A percentile compares a stretch with the other conserved stretches of the same genome.
These are phyloP conservation scores for Ochropacha duplaris DNA, from an alignment of 2,888 invertebrate species.

Conservation along the genomic window DNA sequence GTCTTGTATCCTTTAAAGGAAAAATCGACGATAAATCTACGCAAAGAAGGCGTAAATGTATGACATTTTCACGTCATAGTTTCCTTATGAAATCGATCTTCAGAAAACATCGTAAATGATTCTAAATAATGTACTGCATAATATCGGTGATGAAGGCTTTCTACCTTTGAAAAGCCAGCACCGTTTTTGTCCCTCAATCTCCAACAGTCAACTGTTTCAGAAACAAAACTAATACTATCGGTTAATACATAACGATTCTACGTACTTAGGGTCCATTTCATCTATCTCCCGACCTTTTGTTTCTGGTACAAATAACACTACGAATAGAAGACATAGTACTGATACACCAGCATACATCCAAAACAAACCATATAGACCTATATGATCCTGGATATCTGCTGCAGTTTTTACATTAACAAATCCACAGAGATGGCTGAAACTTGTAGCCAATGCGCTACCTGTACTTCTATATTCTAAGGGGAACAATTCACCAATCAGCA, in stretches of 20 bases:
- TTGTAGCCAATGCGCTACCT: constrained; percentile 88
- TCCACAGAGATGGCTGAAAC: constrained; percentile 93
- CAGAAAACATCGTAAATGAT: not conserved
- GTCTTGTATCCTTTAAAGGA: too few species aligned
- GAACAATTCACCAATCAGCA: constrained; percentile 88
- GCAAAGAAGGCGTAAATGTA: too few species aligned
- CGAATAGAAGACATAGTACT: constrained; percentile 90
- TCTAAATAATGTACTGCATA: not conserved
- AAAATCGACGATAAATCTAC: too few species aligned
- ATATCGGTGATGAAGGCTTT: not conserved
- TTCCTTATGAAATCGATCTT: too few species aligned
- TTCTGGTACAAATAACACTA: constrained; percentile 93
- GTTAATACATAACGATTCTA: constrained; percentile 80
- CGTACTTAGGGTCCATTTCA: constrained; percentile 91
- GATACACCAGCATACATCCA: constrained; percentile 94
- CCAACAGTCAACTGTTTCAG: constrained; percentile 7
- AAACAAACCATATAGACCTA: constrained; percentile 92
- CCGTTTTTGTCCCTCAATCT: not conserved
- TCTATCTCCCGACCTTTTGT: constrained; percentile 95
- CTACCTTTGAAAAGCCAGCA: not conserved
- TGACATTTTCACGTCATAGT: too few species aligned
- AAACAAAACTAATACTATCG: constrained; percentile 58
- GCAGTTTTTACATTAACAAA: constrained; percentile 93
- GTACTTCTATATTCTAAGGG: constrained; percentile 87
- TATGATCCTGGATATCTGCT: constrained; percentile 88